A percentile compares a stretch with the other conserved stretches of the same genome.
phyloP scores from a whole-genome alignment of 1,140 invertebrate genomes.

The Asbolus verrucosus region DNA sequence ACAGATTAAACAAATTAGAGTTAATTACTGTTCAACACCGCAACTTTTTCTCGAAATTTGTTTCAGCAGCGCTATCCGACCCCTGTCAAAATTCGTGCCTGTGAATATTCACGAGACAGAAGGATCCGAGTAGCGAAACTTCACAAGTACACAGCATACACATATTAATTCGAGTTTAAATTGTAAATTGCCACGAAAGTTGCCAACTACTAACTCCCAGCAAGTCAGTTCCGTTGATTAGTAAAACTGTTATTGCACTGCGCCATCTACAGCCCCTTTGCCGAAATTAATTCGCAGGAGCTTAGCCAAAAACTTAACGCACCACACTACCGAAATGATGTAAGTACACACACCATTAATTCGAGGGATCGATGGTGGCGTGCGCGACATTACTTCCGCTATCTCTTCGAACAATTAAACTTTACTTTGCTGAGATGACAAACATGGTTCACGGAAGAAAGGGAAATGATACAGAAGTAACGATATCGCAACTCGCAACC shows the following conservation, averaged over 20 bases:
- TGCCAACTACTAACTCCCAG: conserved; percentile 1
- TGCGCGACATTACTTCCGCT: conserved; percentile 35
- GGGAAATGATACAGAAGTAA: conserved; percentile 26
- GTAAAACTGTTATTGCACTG: conserved; percentile 33
- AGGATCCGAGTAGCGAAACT: not conserved
- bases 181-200: conserved; percentile 31
- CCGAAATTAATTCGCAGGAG: conserved; percentile 15
- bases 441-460: not conserved
- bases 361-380: not conserved
- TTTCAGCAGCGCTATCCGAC: not conserved
- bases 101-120: conserved; percentile 29
- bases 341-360: conserved; percentile 23
- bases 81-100: not conserved
- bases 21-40: not conserved
- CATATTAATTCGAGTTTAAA: conserved; percentile 29
- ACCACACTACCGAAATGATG: not conserved
- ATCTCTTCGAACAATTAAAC: conserved; percentile 43
- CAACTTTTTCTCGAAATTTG: not conserved
- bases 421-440: conserved; percentile 20
- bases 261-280: not conserved
- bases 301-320: conserved; percentile 6
- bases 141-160: not conserved
- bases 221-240: conserved; percentile 11
- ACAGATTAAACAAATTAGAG: not conserved
- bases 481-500: conserved; percentile 4